A percentile compares a stretch with the other conserved stretches of the same genome.
Conservation (phyloP, 2,888 invertebrate genomes). For the Agrotis puta region DNA sequence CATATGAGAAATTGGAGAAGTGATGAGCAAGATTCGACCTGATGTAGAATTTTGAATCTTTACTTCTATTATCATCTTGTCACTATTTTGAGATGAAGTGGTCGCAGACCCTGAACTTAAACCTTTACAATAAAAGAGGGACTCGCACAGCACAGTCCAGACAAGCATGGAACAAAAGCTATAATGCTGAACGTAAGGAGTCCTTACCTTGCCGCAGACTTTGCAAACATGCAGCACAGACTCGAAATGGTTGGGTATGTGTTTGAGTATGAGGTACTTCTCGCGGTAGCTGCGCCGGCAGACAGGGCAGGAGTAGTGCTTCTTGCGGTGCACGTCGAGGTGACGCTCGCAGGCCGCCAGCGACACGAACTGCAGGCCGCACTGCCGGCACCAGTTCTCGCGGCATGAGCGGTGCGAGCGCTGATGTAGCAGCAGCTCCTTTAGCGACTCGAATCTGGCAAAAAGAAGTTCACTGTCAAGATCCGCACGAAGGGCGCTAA, state of each 20-base stretch:
- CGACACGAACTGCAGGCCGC: slow-evolving; percentile 80
- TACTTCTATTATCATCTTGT: not conserved
- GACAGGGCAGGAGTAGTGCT: slow-evolving; percentile 88
- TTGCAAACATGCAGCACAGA: slow-evolving; percentile 89
- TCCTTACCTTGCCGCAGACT: slow-evolving; percentile 39
- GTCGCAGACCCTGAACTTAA: not conserved
- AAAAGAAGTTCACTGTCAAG: too few relatives aligned
- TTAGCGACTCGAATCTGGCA: slow-evolving; percentile 78
- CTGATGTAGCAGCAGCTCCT: slow-evolving; percentile 78
- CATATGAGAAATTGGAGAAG: too few relatives aligned
- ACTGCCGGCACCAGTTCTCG: slow-evolving; percentile 79
- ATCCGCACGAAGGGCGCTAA: too few relatives aligned
- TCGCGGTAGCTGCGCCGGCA: slow-evolving; percentile 91
- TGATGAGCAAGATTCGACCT: too few relatives aligned
- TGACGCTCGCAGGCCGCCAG: slow-evolving; percentile 77
- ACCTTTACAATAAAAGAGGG: not conserved
- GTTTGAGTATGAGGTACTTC: slow-evolving; percentile 79
- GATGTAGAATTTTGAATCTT: too few relatives aligned
- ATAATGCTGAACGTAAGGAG: too few relatives aligned
- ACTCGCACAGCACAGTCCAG: too few relatives aligned
- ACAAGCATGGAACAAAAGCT: too few relatives aligned
- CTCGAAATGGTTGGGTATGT: slow-evolving; percentile 82
- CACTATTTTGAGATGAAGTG: not conserved
- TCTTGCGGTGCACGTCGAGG: slow-evolving; percentile 79
- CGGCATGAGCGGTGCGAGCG: slow-evolving; percentile 70